A percentile compares a stretch with the other conserved stretches of the same genome.
Conservation (phyloP, 2,888 invertebrate species). For the Tolmerus cingulatus region DNA sequence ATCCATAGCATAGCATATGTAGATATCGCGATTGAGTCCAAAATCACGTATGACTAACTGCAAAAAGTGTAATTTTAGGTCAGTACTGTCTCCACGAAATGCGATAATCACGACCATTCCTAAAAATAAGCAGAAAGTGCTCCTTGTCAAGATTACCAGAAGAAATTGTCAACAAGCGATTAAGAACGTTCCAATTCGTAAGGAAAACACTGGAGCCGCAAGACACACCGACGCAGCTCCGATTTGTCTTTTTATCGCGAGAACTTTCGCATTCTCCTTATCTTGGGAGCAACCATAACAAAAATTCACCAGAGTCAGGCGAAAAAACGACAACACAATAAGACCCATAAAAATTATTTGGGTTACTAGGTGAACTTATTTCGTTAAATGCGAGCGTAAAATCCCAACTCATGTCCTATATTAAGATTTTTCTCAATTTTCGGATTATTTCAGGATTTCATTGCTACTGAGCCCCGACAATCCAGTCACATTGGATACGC, state of each 20-base stretch:
- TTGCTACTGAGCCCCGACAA: neutral
- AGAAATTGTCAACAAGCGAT: neutral
- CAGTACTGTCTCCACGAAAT: neutral
- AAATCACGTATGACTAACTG: neutral
- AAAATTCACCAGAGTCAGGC: neutral
- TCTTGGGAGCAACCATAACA: neutral
- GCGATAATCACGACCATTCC: neutral
- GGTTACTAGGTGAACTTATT: slow-evolving; percentile 16
- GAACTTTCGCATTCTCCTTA: slow-evolving; percentile 2
- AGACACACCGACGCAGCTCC: neutral
- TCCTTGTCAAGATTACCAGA: neutral
- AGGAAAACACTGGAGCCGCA: neutral
- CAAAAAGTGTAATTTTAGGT: neutral
- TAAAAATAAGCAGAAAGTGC: neutral
- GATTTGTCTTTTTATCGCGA: neutral
- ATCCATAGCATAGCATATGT: neutral
- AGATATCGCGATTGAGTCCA: neutral
- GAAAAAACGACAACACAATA: slow-evolving; percentile 3
- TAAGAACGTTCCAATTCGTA: neutral
- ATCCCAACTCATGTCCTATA: neutral
- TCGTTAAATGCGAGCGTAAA: neutral
- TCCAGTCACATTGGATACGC: neutral
- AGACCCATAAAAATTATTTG: slow-evolving; percentile 13
- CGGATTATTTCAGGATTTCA: neutral
- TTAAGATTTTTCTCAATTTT: neutral